Conservation (phyloP, 1,140 invertebrate species). For the Drosophila repletoides region DNA sequence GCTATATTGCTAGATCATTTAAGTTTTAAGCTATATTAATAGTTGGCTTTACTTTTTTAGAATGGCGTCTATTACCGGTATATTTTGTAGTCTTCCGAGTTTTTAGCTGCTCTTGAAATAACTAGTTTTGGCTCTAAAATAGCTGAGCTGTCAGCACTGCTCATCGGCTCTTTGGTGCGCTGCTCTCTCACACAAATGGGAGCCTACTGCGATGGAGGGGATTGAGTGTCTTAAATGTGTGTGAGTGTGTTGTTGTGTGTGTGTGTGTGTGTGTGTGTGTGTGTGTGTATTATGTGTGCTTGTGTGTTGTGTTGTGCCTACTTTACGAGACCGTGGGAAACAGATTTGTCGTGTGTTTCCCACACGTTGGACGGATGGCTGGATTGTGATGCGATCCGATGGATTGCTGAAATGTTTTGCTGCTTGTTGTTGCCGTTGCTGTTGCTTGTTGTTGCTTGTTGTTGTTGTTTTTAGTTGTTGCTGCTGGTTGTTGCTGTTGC, state of each 20-base stretch:
- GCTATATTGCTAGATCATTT: too few relatives aligned
- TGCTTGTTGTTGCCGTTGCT: slow-evolving; percentile 52
- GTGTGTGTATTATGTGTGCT: slow-evolving; percentile 36
- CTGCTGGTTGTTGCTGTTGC: slow-evolving; percentile 50
- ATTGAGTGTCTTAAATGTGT: slow-evolving; percentile 15
- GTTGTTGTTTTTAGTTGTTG: slow-evolving; percentile 48
- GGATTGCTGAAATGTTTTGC: slow-evolving; percentile 78
- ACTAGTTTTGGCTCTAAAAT: too few relatives aligned
- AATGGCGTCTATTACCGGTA: too few relatives aligned
- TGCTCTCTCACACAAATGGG: slow-evolving; percentile 34
- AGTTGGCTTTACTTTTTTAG: too few relatives aligned
- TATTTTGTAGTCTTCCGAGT: too few relatives aligned
- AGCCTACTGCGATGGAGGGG: slow-evolving; percentile 35
- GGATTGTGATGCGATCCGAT: slow-evolving; percentile 82
- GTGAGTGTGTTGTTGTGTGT: slow-evolving; percentile 28
- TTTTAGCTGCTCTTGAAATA: too few relatives aligned
- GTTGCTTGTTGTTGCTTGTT: slow-evolving; percentile 39
- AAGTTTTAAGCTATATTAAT: too few relatives aligned
- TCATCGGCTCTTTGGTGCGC: slow-evolving; percentile 47
- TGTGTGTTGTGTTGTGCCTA: slow-evolving; percentile 66
- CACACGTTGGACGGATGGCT: slow-evolving; percentile 84
- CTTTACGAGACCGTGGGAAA: slow-evolving; percentile 84
- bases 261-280: slow-evolving; percentile 43
- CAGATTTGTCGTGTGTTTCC: slow-evolving; percentile 85
- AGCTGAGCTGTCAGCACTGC: too few relatives aligned